Conservation (phyloP, 2,113 vertebrate genomes). For the Burhinus bistriatus region DNA sequence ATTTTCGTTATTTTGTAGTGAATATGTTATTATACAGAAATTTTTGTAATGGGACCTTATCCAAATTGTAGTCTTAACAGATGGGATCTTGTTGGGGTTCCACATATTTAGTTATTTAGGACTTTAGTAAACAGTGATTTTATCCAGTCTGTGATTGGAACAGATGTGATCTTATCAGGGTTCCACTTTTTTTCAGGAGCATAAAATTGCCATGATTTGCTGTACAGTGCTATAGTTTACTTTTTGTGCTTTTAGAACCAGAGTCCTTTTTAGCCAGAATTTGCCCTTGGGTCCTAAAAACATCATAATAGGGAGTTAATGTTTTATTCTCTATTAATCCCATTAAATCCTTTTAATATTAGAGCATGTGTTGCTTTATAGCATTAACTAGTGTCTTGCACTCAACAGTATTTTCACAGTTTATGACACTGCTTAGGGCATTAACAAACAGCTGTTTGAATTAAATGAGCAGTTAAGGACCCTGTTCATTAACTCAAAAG, state of each 20-base stretch:
- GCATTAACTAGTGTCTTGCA: slow-evolving; percentile 88
- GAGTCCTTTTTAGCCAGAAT: slow-evolving; percentile 82
- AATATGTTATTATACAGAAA: slow-evolving; percentile 71
- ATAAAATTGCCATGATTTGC: slow-evolving; percentile 87
- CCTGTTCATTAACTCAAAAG: slow-evolving; percentile 90
- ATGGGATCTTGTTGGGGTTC: slow-evolving; percentile 86
- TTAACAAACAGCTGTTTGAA: slow-evolving; percentile 91
- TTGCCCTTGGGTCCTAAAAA: slow-evolving; percentile 85
- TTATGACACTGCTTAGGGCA: slow-evolving; percentile 90
- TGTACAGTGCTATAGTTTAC: slow-evolving; percentile 83
- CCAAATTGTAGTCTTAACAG: slow-evolving; percentile 79
- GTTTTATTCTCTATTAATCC: slow-evolving; percentile 89
- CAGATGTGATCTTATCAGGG: slow-evolving; percentile 88
- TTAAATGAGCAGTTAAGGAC: slow-evolving; percentile 90
- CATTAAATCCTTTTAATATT: slow-evolving; percentile 90
- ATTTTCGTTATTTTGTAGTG: slow-evolving; percentile 29
- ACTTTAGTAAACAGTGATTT: slow-evolving; percentile 87
- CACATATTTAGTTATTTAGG: slow-evolving; percentile 88
- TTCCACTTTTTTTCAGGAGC: slow-evolving; percentile 83
- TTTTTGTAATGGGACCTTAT: slow-evolving; percentile 78
- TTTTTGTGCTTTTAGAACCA: slow-evolving; percentile 79
- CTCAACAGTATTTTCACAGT: slow-evolving; percentile 88
- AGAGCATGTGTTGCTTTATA: slow-evolving; percentile 89
- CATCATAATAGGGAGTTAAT: slow-evolving; percentile 87
- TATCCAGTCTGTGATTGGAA: slow-evolving; percentile 87